Percentiles rank a stretch among this genome's conserved stretches.
phyloP scores from a whole-genome alignment of 2,888 invertebrate genomes.

The Petrolisthes cinctipes region DNA sequence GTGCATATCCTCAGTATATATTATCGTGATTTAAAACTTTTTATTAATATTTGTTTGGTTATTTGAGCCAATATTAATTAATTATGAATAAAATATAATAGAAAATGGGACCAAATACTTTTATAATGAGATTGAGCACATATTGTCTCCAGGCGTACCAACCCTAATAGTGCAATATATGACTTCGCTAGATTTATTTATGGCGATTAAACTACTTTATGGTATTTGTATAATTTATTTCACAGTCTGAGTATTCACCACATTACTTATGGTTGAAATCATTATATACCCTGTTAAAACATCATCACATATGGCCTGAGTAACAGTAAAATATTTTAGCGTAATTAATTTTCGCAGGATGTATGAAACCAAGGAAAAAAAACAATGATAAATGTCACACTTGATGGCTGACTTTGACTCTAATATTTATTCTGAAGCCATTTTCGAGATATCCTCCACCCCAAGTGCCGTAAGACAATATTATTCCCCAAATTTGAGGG shows the following conservation, averaged over 20 bases:
- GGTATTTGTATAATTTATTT: not conserved
- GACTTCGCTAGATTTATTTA: constrained; percentile 42
- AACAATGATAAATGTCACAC: not conserved
- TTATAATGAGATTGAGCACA: constrained; percentile 52
- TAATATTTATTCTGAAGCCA: too few species aligned
- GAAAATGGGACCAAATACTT: constrained; percentile 43
- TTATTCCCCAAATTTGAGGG: too few species aligned
- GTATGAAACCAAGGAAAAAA: constrained; percentile 17
- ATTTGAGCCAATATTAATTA: not conserved
- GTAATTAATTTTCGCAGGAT: constrained; percentile 39
- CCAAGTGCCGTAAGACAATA: too few species aligned
- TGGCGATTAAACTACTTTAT: constrained; percentile 14
- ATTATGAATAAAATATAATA: not conserved
- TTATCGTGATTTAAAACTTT: too few species aligned
- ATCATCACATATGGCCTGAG: not conserved
- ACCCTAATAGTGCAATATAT: constrained; percentile 45
- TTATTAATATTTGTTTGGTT: too few species aligned
- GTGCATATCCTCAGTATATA: too few species aligned
- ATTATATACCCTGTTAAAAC: not conserved
- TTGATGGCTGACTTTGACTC: too few species aligned
- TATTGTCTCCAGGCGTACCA: constrained; percentile 46
- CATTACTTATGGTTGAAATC: not conserved
- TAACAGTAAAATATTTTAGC: constrained; percentile 13
- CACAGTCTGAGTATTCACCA: not conserved
- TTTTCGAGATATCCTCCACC: too few species aligned